These are phyloP conservation scores for Yponomeuta cagnagella DNA, from an alignment of 2,888 invertebrate genomes.

Conservation along the genomic window DNA sequence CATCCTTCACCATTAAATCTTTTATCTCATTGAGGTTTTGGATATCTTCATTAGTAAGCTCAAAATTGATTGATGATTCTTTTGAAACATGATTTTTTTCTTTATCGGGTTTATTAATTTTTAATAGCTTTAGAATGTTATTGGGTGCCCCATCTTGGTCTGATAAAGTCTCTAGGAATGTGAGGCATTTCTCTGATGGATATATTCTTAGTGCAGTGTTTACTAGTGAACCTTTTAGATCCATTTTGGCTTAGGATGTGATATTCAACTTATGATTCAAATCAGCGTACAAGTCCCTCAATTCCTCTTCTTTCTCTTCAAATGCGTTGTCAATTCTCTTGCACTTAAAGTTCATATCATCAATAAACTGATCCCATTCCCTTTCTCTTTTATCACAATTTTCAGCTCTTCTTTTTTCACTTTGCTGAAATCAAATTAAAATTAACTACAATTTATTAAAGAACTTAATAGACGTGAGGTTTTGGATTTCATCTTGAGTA, in stretches of 20 bases:
- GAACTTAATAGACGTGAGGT: too few relatives aligned
- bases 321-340: constrained; percentile 85
- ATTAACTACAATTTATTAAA: constrained; percentile 6
- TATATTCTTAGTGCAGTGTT: constrained; percentile 79
- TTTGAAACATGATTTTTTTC: constrained; percentile 17
- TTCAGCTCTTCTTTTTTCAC: constrained; percentile 39
- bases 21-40: constrained; percentile 43
- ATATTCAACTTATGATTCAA: constrained; percentile 84
- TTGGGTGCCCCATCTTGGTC: constrained; percentile 62
- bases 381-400: constrained; percentile 53
- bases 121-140: constrained; percentile 7
- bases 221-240: constrained; percentile 76
- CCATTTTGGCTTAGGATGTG: constrained; percentile 59
- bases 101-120: constrained; percentile 22
- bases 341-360: constrained; percentile 86
- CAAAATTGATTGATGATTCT: constrained; percentile 24
- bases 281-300: constrained; percentile 83
- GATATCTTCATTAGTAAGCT: constrained; percentile 41
- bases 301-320: constrained; percentile 85
- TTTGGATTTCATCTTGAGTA: too few relatives aligned
- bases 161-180: constrained; percentile 71
- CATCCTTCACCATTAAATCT: constrained; percentile 24
- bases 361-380: constrained; percentile 85
- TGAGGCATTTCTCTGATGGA: constrained; percentile 75
- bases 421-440: constrained; percentile 32